These are phyloP conservation scores for Nowickia ferox DNA, from an alignment of 2,888 invertebrate species.

Conservation along the genomic window DNA sequence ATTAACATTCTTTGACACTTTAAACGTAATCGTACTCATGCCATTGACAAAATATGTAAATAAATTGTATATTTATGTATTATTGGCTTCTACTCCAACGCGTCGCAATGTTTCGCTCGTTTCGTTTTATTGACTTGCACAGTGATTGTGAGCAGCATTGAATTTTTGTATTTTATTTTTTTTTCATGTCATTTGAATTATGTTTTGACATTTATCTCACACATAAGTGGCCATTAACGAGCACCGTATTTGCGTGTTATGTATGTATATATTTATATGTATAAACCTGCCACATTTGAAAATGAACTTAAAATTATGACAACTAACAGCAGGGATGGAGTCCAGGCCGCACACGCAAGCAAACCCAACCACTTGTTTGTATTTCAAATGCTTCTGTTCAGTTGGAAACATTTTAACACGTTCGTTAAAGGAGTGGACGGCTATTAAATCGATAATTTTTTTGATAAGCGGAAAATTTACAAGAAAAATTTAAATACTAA, in stretches of 20 bases:
- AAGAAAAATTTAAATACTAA: background rate
- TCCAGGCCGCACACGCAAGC: slow-evolving; percentile 18
- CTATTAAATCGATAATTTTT: slow-evolving; percentile 42
- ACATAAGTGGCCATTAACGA: slow-evolving; percentile 62
- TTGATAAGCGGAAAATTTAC: slow-evolving; percentile 22
- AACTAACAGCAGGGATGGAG: slow-evolving; percentile 4
- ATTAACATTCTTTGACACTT: slow-evolving; percentile 65
- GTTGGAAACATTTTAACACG: slow-evolving; percentile 55
- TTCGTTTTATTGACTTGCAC: slow-evolving; percentile 23
- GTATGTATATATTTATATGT: background rate
- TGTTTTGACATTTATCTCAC: slow-evolving; percentile 71
- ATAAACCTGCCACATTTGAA: slow-evolving; percentile 49
- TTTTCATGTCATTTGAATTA: slow-evolving; percentile 47
- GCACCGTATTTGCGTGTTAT: slow-evolving; percentile 25
- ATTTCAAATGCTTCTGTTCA: slow-evolving; percentile 33
- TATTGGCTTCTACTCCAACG: slow-evolving; percentile 2
- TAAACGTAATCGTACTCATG: slow-evolving; percentile 34
- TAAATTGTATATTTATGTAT: slow-evolving; percentile 27
- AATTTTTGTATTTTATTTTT: background rate
- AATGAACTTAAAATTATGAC: slow-evolving; percentile 59
- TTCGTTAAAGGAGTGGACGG: slow-evolving; percentile 54
- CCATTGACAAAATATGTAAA: slow-evolving; percentile 46
- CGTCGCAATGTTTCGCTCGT: background rate
- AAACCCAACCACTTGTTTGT: slow-evolving; percentile 16
- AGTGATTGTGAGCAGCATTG: background rate